These are phyloP conservation scores for Scaptomyza montana DNA, from an alignment of 1,140 invertebrate genomes.

Conservation along the genomic window DNA sequence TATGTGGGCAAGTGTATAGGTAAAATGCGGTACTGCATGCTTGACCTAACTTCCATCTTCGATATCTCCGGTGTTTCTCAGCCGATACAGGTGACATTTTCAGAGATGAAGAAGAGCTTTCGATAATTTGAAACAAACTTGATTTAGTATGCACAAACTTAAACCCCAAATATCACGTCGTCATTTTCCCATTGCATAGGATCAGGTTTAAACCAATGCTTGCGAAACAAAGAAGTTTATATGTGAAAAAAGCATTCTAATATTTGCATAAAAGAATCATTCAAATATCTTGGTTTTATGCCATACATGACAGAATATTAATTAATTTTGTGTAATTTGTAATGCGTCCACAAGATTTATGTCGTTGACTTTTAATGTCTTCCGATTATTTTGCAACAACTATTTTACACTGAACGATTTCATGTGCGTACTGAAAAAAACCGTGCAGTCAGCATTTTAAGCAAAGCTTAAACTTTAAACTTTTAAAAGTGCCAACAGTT, in stretches of 20 bases:
- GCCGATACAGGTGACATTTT: too few relatives aligned
- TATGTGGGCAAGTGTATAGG: too few relatives aligned
- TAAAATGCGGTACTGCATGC: too few relatives aligned
- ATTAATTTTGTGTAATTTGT: conserved; percentile 58
- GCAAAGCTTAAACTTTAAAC: background rate
- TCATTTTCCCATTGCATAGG: too few relatives aligned
- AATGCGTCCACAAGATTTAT: conserved; percentile 55
- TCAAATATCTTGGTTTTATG: conserved; percentile 17
- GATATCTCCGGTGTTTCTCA: background rate
- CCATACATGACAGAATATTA: conserved; percentile 53
- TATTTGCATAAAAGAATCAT: background rate
- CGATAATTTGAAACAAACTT: too few relatives aligned
- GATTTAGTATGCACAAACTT: too few relatives aligned
- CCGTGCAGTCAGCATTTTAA: background rate
- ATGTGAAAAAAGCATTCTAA: too few relatives aligned
- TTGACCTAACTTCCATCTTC: too few relatives aligned
- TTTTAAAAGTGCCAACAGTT: background rate
- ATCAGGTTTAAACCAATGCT: too few relatives aligned
- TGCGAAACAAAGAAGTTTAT: too few relatives aligned
- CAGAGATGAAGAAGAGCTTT: too few relatives aligned
- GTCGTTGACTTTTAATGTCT: conserved; percentile 59
- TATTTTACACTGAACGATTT: conserved; percentile 25
- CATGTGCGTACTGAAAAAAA: background rate
- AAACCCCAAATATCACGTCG: too few relatives aligned
- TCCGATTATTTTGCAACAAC: conserved; percentile 27